Percentiles rank a stretch among this genome's conserved stretches.
phyloP scores from a whole-genome alignment of 2,888 invertebrate genomes.

The Deroplatys truncata region DNA sequence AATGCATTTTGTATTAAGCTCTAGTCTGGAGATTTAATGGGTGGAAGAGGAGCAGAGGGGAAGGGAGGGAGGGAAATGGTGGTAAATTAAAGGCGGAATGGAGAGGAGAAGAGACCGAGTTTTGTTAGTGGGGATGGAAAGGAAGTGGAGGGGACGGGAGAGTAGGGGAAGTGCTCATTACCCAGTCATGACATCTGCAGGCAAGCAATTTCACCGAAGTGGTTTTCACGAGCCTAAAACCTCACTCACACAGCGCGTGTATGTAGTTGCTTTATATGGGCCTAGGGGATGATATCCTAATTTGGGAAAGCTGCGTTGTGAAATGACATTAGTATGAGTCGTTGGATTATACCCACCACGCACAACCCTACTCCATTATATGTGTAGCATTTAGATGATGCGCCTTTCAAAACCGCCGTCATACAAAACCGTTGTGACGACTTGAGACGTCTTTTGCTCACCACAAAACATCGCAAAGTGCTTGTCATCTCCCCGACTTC shows the following conservation, averaged over 20 bases:
- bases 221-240: slow-evolving; percentile 38
- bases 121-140: slow-evolving; percentile 6
- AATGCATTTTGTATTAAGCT: slow-evolving; percentile 49
- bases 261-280: slow-evolving; percentile 23
- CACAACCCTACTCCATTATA: neutral
- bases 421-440: too few relatives aligned
- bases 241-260: neutral
- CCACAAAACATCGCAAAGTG: too few relatives aligned
- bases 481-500: too few relatives aligned
- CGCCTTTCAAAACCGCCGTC: neutral
- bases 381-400: neutral
- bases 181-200: slow-evolving; percentile 46
- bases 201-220: slow-evolving; percentile 47
- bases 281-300: slow-evolving; percentile 26
- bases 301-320: slow-evolving; percentile 22
- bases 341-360: slow-evolving; percentile 12
- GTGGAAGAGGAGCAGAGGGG: slow-evolving; percentile 39
- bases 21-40: slow-evolving; percentile 48
- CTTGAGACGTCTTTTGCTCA: too few relatives aligned
- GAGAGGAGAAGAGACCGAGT: slow-evolving; percentile 34
- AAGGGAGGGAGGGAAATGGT: slow-evolving; percentile 24
- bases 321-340: slow-evolving; percentile 24
- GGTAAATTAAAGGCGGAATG: slow-evolving; percentile 29
- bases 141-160: slow-evolving; percentile 34
- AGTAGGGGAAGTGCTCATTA: slow-evolving; percentile 38